Base-by-base conservation (phyloP, 1,140 invertebrate species). In the Heliconius eleuchia region DNA sequence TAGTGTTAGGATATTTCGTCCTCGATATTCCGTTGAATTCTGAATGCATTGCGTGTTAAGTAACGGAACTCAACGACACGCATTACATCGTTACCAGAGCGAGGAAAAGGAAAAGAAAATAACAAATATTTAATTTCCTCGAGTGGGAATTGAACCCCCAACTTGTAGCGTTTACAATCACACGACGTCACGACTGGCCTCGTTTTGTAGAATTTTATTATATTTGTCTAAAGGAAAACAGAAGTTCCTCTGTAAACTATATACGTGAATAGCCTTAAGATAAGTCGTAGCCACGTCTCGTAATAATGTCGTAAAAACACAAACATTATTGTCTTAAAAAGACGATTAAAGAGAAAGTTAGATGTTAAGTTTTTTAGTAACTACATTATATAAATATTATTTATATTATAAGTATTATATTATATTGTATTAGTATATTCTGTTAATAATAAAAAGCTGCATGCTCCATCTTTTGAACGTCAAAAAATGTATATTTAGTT, bases 291-390 rank as follows among this genome's bases (percentile, higher is more conserved):
- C 27, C 57, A 60, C n/a, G 57, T 23, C 9, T 23, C 57, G n/a
- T 60, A 60, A 60, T 60, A 60, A 60, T 60, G n/a, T 60, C 57
- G 57, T 60, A 60, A 60, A 60, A 60, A 60, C 8, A 60, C 57
- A 60, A 60, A 60, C 23, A 27, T 60, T 60, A 60, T 23, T 60
- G 23, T 60, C 57, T 60, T 60, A 27, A 60, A 55, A n/a, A 55
- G 19, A 55, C 52, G 52, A 55, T 55, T 55, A 8, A 60, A 60
- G 57, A 60, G 23, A 60, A 23, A 60, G 7, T 60, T 60, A n/a
- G 3, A 60, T 60, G 23, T 60, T 27, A 27, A 60, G 0, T 60
- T 60, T 60, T 11, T 27, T 60, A 23, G 57, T 60, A 11, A 55
- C 52, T 19, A 8, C 0, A n/a, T n/a, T n/a, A n/a, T n/a, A n/a